Base-by-base conservation (phyloP, 2,113 vertebrate genomes). In the Murina feae region DNA sequence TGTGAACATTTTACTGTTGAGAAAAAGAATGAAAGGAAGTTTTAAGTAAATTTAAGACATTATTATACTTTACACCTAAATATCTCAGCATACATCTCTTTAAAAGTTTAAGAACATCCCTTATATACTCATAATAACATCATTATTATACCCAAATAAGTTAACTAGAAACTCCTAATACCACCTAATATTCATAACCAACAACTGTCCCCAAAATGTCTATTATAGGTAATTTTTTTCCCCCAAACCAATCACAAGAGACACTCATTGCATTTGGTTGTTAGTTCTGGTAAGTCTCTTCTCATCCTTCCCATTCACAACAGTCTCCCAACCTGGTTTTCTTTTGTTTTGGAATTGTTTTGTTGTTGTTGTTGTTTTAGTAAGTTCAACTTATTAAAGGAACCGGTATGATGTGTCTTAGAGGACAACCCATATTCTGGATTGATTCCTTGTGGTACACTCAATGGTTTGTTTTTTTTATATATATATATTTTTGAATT, bases 41-140 rank as follows among this genome's bases (percentile, higher is more conserved):
- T 90, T 75, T 37, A 86, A 86, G 39, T 75, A 95, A 92, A 63
- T 78, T 63, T 66, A 0, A 89, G n/a, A 96, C 7, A n/a, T n/a
- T n/a, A 65, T 74, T 23, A 53, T 3, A 74, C 7, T 89, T 28
- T 4, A 16, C 11, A 6, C 13, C 81, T 90, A 89, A 63, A 69
- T 78, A 90, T 65, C 32, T 92, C 51, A 89, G 53, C 30, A 76
- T 10, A 9, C 10, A 71, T 85, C 25, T 86, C 42, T 72, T 80
- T 78, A 68, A 35, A 30, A 49, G 17, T 49, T 42, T 74, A 76
- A 85, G 53, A 71, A 78, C 42, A 82, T 92, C 39, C 13, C 11
- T 88, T 44, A 60, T 18, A 60, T 47, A 91, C 20, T 47, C 51
- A 91, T 23, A 96, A 25, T 53, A 37, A 5, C 53, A 66, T 4